Evolutionary conservation across 2,888 invertebrate genomes (phyloP).

Genomic region (Pterostichus madidus): DNA sequence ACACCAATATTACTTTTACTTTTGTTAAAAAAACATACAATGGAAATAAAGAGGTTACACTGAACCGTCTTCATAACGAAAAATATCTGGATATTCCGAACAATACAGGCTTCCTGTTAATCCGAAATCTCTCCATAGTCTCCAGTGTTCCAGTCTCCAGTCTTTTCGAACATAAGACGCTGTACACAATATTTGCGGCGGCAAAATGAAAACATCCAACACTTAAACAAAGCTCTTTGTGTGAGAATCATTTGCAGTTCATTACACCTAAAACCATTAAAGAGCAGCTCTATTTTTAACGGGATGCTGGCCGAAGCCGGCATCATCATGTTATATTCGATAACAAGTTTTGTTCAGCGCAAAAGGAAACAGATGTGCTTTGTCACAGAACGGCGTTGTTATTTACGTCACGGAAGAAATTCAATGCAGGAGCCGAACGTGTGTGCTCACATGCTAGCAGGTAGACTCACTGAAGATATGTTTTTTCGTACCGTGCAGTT

Average conservation of each 20-base stretch:
- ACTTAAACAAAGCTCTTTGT: slow-evolving; percentile 63
- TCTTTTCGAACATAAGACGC: slow-evolving; percentile 1
- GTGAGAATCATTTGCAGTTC: slow-evolving; percentile 57
- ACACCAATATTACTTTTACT: slow-evolving; percentile 30
- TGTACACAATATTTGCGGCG: slow-evolving; percentile 1
- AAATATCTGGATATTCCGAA: slow-evolving; percentile 29
- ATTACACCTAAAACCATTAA: slow-evolving; percentile 59
- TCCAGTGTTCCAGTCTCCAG: not conserved
- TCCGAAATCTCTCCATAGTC: slow-evolving; percentile 2
- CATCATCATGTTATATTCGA: slow-evolving; percentile 48
- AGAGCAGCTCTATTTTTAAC: slow-evolving; percentile 58
- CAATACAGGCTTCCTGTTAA: slow-evolving; percentile 27
- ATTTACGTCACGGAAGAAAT: slow-evolving; percentile 64
- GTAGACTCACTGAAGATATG: not conserved
- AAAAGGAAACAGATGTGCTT: slow-evolving; percentile 56
- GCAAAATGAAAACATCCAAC: slow-evolving; percentile 27
- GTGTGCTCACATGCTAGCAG: slow-evolving; percentile 16
- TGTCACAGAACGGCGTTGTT: slow-evolving; percentile 56
- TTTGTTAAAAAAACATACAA: slow-evolving; percentile 14
- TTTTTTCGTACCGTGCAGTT: not conserved
- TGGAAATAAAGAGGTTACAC: slow-evolving; percentile 20
- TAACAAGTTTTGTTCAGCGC: slow-evolving; percentile 57
- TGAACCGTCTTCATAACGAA: not conserved
- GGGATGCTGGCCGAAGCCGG: slow-evolving; percentile 11
- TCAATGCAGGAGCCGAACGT: slow-evolving; percentile 58